Evolutionary conservation across 2,113 vertebrate genomes (phyloP).

Genomic region (Epinephelus cyanopodus): DNA sequence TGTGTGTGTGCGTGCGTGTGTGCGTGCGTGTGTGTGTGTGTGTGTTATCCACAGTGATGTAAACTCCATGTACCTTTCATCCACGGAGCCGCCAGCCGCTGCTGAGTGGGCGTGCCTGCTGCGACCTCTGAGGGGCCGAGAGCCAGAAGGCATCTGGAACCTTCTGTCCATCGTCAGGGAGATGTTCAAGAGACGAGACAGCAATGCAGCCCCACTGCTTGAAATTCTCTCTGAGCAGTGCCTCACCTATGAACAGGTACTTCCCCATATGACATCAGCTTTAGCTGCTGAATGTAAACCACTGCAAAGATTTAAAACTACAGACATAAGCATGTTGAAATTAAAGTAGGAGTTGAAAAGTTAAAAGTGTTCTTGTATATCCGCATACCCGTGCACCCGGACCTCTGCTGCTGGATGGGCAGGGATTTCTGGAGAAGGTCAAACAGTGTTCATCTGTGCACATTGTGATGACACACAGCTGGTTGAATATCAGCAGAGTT

Average conservation of each 20-base stretch:
- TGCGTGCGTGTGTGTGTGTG: neutral
- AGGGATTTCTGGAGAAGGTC: too few relatives aligned
- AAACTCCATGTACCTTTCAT: constrained; percentile 99
- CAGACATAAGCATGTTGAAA: neutral
- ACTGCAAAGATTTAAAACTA: neutral
- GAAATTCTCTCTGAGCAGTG: constrained; percentile 99
- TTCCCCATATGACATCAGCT: neutral
- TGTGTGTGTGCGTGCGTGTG: too few relatives aligned
- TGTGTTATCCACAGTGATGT: constrained; percentile 89
- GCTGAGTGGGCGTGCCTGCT: constrained; percentile 98
- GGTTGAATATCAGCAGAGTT: too few relatives aligned
- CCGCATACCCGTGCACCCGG: too few relatives aligned
- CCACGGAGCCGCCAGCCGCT: constrained; percentile 97
- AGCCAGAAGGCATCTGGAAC: constrained; percentile 99
- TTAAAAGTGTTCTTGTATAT: too few relatives aligned
- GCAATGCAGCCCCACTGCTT: constrained; percentile 95
- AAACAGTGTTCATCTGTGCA: too few relatives aligned
- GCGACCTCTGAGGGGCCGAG: constrained; percentile 93
- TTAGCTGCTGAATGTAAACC: neutral
- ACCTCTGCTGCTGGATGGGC: too few relatives aligned
- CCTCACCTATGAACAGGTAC: constrained; percentile 94
- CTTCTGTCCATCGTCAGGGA: constrained; percentile 97
- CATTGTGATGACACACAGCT: too few relatives aligned
- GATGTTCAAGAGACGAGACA: constrained; percentile 98
- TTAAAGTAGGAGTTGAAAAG: neutral